Percentiles rank a stretch among this genome's conserved stretches.
These are phyloP conservation scores for Muscina levida DNA, from an alignment of 2,888 invertebrate genomes.

Conservation along the genomic window DNA sequence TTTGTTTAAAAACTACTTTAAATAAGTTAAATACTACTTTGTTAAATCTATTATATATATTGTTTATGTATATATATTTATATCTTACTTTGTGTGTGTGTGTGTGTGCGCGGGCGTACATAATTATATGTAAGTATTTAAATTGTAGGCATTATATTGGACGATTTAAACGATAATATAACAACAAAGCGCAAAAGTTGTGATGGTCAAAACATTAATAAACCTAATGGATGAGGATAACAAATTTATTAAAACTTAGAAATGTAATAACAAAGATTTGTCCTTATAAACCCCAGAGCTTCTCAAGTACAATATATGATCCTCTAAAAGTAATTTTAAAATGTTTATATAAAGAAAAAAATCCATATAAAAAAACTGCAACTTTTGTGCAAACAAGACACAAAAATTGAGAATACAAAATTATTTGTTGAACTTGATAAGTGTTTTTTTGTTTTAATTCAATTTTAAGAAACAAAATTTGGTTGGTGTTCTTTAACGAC, in stretches of 20 bases:
- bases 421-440: no score
- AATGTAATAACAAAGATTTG: constrained; percentile 14
- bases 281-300: not conserved
- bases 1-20: constrained; percentile 7
- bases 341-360: no score
- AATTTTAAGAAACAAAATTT: no score
- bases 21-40: constrained; percentile 27
- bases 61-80: constrained; percentile 24
- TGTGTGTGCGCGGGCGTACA: constrained; percentile 25
- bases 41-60: constrained; percentile 21
- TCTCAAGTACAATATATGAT: no score
- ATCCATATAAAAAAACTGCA: no score
- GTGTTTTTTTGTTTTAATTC: no score
- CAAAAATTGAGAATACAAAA: no score
- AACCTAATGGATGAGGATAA: not conserved
- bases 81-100: constrained; percentile 39
- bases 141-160: not conserved
- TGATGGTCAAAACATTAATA: not conserved
- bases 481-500: no score
- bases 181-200: constrained; percentile 8
- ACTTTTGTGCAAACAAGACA: no score
- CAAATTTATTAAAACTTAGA: not conserved
- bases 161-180: constrained; percentile 24
- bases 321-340: no score
- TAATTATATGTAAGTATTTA: not conserved